Percentiles rank a stretch among this genome's conserved stretches.
Conservation (phyloP, 2,888 invertebrate species). For the Hypomecis atomaria region DNA sequence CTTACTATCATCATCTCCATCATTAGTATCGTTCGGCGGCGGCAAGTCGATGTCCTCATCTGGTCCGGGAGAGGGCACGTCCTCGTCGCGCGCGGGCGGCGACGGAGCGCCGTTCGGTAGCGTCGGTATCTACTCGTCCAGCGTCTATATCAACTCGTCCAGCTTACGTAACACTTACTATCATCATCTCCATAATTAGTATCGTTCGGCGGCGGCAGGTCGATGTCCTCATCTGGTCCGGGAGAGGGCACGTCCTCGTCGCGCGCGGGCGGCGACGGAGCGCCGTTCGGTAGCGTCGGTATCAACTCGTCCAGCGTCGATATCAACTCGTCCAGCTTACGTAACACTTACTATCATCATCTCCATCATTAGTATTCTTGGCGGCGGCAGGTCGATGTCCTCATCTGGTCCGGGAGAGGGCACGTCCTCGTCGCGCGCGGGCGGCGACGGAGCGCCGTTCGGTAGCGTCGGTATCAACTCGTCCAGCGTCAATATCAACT, state of each 20-base stretch:
- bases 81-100: slow-evolving; percentile 86
- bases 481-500: slow-evolving; percentile 78
- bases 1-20: slow-evolving; percentile 63
- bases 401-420: slow-evolving; percentile 92
- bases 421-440: slow-evolving; percentile 87
- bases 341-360: slow-evolving; percentile 68
- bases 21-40: slow-evolving; percentile 69
- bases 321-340: slow-evolving; percentile 87
- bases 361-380: slow-evolving; percentile 60
- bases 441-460: slow-evolving; percentile 79
- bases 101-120: slow-evolving; percentile 85
- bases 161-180: slow-evolving; percentile 86
- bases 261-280: slow-evolving; percentile 85
- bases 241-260: slow-evolving; percentile 89
- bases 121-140: slow-evolving; percentile 72
- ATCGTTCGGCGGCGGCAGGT: slow-evolving; percentile 86
- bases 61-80: slow-evolving; percentile 90
- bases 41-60: slow-evolving; percentile 93
- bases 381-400: slow-evolving; percentile 90
- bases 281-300: slow-evolving; percentile 85
- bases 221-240: slow-evolving; percentile 92
- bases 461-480: slow-evolving; percentile 85
- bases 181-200: slow-evolving; percentile 58
- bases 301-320: slow-evolving; percentile 83
- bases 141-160: slow-evolving; percentile 87